phyloP scores from a whole-genome alignment of 2,797 vertebrate species.

The Cichlasoma orientale region DNA sequence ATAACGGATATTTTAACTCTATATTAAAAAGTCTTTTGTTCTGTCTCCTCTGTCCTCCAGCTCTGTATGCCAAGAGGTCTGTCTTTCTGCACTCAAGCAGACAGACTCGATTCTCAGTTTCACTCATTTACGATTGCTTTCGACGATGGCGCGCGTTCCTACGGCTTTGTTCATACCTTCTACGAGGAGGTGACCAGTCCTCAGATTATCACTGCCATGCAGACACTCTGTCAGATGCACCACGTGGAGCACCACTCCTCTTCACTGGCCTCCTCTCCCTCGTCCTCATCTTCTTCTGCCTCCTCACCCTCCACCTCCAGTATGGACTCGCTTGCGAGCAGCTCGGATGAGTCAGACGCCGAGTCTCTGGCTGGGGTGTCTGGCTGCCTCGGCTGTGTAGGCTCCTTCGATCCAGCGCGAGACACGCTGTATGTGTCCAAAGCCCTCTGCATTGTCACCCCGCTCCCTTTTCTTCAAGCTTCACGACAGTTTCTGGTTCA shows the following conservation, averaged over 20 bases:
- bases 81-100: slow-evolving; percentile 91
- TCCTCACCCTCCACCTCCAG: slow-evolving; percentile 92
- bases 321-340: slow-evolving; percentile 95
- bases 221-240: slow-evolving; percentile 97
- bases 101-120: slow-evolving; percentile 88
- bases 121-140: slow-evolving; percentile 93
- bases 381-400: slow-evolving; percentile 72
- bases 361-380: slow-evolving; percentile 74
- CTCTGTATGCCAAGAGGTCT: slow-evolving; percentile 97
- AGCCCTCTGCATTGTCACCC: slow-evolving; percentile 93
- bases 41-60: slow-evolving; percentile 66
- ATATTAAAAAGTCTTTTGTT: background rate
- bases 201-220: slow-evolving; percentile 95
- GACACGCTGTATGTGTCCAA: slow-evolving; percentile 96
- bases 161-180: slow-evolving; percentile 96
- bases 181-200: slow-evolving; percentile 94
- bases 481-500: slow-evolving; percentile 93
- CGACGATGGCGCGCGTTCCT: slow-evolving; percentile 91
- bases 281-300: slow-evolving; percentile 83
- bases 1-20: background rate
- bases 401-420: slow-evolving; percentile 85
- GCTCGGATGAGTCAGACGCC: slow-evolving; percentile 87
- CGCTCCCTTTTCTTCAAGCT: slow-evolving; percentile 95
- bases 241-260: slow-evolving; percentile 90
- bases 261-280: slow-evolving; percentile 79